Base-by-base conservation (phyloP, 1,140 invertebrate species). In the Danaus melanippus region DNA sequence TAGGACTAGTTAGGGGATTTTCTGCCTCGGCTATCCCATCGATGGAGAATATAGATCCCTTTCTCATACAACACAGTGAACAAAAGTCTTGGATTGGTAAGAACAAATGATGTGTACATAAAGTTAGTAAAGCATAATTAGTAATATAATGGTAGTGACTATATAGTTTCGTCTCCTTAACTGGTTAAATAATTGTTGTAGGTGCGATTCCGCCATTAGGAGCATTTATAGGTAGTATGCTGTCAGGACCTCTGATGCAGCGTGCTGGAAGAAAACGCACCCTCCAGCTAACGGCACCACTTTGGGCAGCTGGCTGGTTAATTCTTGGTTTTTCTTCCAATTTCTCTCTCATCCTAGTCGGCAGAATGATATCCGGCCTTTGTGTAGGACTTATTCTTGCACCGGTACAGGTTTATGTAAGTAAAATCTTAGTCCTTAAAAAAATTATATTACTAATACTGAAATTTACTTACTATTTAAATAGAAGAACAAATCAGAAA, bases 331-430 rank as follows among this genome's bases (percentile, higher is more conserved):
- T 85, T 45, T 74, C 84, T 8, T 61, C 76, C 10, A 67, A 65
- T 51, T 81, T 85, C 53, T 40, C 66, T 0, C 62, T 86, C 8
- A 55, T 92, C 0, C 81, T 90, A 6, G 47, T 88, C 9, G 91
- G 90, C 1, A 80, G 92, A 41, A 72, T 91, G 10, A 53, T 91
- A 1, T 87, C 88, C 4, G 92, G 92, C 1, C 74, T 92, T 43
- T 89, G 89, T 45, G 88, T 89, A 42, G 92, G 92, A 4, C 85
- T 92, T 44, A 83, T 88, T 0, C 84, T 90, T 9, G 90, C 91
- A 4, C 86, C 89, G 10, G 87, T 86, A 10, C 91, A 92, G 67
- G 88, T 92, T 62, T 93, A 93, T 69, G 88, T 92, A 70, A 86
- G 87, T 83, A 53, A 42, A 46, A 46, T 46, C 1, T 42, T 12